Percentiles rank a stretch among this genome's conserved stretches.
These are phyloP conservation scores for Eleutherodactylus coqui DNA, from an alignment of 2,797 vertebrate genomes.

Conservation along the genomic window DNA sequence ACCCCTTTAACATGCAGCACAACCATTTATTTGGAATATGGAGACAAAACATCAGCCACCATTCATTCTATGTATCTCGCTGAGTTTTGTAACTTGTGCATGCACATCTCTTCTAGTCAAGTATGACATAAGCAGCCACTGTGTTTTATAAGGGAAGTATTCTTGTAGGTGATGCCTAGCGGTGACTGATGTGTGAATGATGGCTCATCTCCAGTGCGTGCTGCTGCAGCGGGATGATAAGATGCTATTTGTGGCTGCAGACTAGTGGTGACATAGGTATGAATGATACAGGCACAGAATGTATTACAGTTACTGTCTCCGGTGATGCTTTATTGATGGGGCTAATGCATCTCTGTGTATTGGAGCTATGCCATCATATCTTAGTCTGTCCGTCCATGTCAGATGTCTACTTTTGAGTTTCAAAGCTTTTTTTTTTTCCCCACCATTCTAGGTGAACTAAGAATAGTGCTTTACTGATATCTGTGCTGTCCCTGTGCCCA, in stretches of 20 bases:
- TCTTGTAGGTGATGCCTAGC: conserved; percentile 4
- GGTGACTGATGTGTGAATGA: conserved; percentile 8
- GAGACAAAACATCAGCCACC: no score
- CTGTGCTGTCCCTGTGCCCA: neutral
- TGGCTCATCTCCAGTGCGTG: neutral
- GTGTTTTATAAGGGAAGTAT: conserved; percentile 3
- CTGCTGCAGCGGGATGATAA: conserved; percentile 27
- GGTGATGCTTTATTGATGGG: conserved; percentile 61
- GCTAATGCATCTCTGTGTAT: conserved; percentile 12
- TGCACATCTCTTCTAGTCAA: neutral
- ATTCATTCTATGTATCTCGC: neutral
- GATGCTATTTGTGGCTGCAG: conserved; percentile 27
- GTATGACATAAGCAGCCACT: neutral
- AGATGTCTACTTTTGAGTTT: neutral
- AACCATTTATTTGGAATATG: no score
- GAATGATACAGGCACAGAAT: conserved; percentile 56
- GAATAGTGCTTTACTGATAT: neutral
- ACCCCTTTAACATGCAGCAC: no score
- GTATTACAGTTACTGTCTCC: conserved; percentile 49
- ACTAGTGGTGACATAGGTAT: conserved; percentile 13
- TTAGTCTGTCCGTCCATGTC: neutral
- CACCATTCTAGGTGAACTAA: no score
- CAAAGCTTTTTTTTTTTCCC: neutral
- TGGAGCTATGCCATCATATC: neutral
- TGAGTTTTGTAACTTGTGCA: neutral